Evolutionary conservation across 2,797 vertebrate genomes (phyloP).

Genomic region (Halcyon chelicuti): DNA sequence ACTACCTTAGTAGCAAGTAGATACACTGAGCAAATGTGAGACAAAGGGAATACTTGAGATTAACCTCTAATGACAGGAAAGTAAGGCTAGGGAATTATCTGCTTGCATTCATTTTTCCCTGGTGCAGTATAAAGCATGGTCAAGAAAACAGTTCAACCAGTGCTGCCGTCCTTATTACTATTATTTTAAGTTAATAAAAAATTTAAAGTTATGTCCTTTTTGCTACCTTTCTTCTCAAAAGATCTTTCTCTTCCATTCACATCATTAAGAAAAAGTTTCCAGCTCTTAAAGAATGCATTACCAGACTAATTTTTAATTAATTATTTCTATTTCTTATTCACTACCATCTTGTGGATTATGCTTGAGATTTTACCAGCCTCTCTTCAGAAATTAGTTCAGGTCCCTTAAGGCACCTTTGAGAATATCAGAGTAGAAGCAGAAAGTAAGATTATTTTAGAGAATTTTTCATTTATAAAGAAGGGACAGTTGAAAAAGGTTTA

Average conservation of each 20-base stretch:
- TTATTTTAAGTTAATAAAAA: background rate
- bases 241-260: background rate
- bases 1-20: background rate
- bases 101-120: background rate
- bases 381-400: background rate
- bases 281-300: background rate
- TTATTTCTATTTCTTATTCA: constrained; percentile 3
- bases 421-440: background rate
- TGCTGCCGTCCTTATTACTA: background rate
- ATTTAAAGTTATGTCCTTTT: background rate
- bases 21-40: background rate
- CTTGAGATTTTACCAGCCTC: background rate
- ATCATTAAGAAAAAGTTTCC: background rate
- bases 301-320: background rate
- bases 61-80: background rate
- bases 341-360: background rate
- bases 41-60: background rate
- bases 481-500: background rate
- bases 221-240: background rate
- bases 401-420: background rate
- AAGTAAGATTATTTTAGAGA: background rate
- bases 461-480: background rate
- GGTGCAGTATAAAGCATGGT: background rate
- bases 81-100: background rate
- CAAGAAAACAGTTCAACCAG: background rate